A percentile compares a stretch with the other conserved stretches of the same genome.
These are phyloP conservation scores for Heliconius ismenius DNA, from an alignment of 2,888 invertebrate genomes.

Conservation along the genomic window DNA sequence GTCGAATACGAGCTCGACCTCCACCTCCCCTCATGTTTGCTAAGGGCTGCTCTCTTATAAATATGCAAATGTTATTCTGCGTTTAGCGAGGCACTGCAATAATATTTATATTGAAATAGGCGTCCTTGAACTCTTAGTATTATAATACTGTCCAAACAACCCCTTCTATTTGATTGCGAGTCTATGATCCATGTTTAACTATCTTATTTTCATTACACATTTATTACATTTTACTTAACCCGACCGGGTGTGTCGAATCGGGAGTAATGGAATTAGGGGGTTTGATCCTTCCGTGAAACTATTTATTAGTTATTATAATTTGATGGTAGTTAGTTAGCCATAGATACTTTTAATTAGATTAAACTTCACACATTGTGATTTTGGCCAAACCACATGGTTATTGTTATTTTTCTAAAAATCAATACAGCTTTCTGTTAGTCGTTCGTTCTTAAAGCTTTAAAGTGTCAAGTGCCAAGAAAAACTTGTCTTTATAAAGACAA, in stretches of 20 bases:
- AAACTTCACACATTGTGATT: neutral
- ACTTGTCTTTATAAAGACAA: no score
- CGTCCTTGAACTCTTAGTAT: slow-evolving; percentile 70
- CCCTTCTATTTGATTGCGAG: slow-evolving; percentile 61
- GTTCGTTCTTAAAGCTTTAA: neutral
- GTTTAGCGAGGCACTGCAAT: slow-evolving; percentile 75
- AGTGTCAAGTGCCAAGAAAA: slow-evolving; percentile 1
- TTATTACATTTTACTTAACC: slow-evolving; percentile 28
- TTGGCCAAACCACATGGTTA: neutral
- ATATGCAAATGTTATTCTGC: slow-evolving; percentile 79
- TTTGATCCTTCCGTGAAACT: slow-evolving; percentile 12
- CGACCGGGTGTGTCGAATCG: slow-evolving; percentile 4
- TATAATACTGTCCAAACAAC: slow-evolving; percentile 70
- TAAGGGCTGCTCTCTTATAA: slow-evolving; percentile 76
- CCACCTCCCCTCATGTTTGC: slow-evolving; percentile 71
- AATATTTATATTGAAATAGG: slow-evolving; percentile 78
- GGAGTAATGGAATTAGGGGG: slow-evolving; percentile 9
- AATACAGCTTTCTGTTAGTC: neutral
- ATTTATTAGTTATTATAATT: slow-evolving; percentile 18
- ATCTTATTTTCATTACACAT: slow-evolving; percentile 43
- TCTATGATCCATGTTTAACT: slow-evolving; percentile 60
- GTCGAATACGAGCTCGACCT: slow-evolving; percentile 72
- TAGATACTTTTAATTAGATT: slow-evolving; percentile 1
- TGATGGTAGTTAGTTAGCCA: neutral
- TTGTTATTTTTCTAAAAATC: neutral